Conservation (phyloP, 2,113 vertebrate genomes). For the Saccopteryx bilineata region DNA sequence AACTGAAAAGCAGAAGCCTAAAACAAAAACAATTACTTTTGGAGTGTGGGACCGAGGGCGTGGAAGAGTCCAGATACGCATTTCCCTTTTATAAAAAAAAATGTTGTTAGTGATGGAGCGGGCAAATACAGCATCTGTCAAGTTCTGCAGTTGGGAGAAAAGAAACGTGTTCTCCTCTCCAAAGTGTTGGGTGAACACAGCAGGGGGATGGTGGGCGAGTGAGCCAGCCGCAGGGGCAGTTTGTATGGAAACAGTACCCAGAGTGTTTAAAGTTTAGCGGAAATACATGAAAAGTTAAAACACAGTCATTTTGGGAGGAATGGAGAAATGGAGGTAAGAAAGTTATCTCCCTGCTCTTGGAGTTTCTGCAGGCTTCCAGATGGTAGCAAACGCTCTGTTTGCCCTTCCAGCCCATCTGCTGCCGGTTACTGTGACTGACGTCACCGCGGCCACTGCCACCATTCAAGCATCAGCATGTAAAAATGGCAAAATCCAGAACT, state of each 20-base stretch:
- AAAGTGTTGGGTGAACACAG: background rate
- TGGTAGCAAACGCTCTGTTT: constrained; percentile 80
- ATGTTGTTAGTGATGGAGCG: background rate
- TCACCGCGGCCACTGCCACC: constrained; percentile 75
- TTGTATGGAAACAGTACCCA: constrained; percentile 9
- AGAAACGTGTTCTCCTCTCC: background rate
- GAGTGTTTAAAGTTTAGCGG: constrained; percentile 56
- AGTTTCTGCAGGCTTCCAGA: constrained; percentile 65
- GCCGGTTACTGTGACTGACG: constrained; percentile 76
- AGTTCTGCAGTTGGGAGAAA: background rate
- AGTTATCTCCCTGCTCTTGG: constrained; percentile 42
- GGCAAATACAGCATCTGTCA: background rate
- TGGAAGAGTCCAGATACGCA: background rate
- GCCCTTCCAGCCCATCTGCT: constrained; percentile 77
- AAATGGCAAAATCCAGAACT: constrained; percentile 79
- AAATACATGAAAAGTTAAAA: constrained; percentile 69
- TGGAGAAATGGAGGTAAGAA: constrained; percentile 59
- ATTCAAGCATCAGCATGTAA: constrained; percentile 75
- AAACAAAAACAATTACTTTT: constrained; percentile 22
- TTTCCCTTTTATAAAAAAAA: background rate
- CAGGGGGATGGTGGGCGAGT: background rate
- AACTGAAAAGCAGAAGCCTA: background rate
- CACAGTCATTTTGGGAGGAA: background rate
- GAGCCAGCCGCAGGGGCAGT: background rate
- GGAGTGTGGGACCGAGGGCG: background rate